These are phyloP conservation scores for Cololabis saira DNA, from an alignment of 2,113 vertebrate genomes.

Conservation along the genomic window DNA sequence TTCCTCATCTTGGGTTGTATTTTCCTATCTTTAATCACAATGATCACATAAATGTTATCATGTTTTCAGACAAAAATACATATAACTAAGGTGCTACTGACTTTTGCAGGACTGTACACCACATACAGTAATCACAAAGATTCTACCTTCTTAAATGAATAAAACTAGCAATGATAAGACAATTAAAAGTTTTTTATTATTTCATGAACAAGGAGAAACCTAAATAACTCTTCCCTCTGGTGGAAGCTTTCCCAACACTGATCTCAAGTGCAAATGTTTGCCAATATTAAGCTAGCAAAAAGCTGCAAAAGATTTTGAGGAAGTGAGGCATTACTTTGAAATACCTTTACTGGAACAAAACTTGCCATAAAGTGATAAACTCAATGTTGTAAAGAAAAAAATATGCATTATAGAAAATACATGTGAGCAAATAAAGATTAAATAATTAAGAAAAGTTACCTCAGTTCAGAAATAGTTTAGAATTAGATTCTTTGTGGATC, in stretches of 20 bases:
- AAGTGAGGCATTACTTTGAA: conserved; percentile 11
- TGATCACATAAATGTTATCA: too few relatives aligned
- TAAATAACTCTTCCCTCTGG: conserved; percentile 28
- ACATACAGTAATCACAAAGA: neutral
- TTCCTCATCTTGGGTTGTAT: too few relatives aligned
- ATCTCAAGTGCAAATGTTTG: conserved; percentile 36
- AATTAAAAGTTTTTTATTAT: conserved; percentile 38
- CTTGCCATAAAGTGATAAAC: conserved; percentile 7
- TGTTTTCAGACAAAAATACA: too few relatives aligned
- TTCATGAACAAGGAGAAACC: conserved; percentile 32
- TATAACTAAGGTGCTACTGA: too few relatives aligned
- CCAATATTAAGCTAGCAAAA: conserved; percentile 30
- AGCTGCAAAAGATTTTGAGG: conserved; percentile 37
- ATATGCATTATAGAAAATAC: neutral
- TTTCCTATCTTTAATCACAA: too few relatives aligned
- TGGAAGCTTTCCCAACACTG: conserved; percentile 10
- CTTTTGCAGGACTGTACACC: too few relatives aligned
- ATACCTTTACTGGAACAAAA: conserved; percentile 19
- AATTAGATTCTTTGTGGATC: too few relatives aligned
- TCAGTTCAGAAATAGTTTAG: too few relatives aligned
- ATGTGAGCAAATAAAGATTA: neutral
- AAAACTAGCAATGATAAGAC: conserved; percentile 24
- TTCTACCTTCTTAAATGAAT: conserved; percentile 31
- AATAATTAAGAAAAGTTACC: too few relatives aligned
- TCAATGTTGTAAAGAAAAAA: neutral